These are phyloP conservation scores for Dicrostonyx torquatus DNA, from an alignment of 2,797 vertebrate genomes.

Conservation along the genomic window DNA sequence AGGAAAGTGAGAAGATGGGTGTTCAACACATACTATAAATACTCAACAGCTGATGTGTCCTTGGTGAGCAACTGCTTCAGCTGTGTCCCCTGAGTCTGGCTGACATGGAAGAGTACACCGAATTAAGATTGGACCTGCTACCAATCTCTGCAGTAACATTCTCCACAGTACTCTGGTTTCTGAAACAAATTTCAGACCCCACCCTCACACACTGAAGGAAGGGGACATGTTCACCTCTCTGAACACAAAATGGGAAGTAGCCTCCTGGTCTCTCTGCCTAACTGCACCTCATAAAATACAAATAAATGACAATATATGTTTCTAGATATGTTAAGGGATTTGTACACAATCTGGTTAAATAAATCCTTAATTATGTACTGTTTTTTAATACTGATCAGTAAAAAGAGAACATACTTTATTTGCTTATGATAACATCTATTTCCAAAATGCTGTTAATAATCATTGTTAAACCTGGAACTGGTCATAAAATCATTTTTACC, in stretches of 20 bases:
- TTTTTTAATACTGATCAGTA: background rate
- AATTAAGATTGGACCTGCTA: background rate
- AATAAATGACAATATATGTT: background rate
- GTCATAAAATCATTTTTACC: background rate
- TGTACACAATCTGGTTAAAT: background rate
- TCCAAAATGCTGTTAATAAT: background rate
- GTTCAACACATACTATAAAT: conserved; percentile 42
- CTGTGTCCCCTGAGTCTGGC: background rate
- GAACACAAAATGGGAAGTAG: background rate
- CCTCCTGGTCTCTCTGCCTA: background rate
- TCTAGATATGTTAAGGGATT: conserved; percentile 15
- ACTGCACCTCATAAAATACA: background rate
- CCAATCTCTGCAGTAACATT: background rate
- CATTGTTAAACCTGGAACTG: background rate
- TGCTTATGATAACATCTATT: background rate
- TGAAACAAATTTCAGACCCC: background rate
- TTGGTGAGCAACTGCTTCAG: background rate
- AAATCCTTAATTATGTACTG: background rate
- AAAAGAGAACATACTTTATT: background rate
- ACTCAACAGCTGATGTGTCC: background rate
- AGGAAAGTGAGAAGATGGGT: background rate
- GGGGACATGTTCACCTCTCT: background rate
- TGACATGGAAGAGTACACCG: background rate
- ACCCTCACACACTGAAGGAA: background rate
- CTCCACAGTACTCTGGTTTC: background rate